Base-by-base conservation (phyloP, 2,888 invertebrate species). In the Craniophora ligustri region DNA sequence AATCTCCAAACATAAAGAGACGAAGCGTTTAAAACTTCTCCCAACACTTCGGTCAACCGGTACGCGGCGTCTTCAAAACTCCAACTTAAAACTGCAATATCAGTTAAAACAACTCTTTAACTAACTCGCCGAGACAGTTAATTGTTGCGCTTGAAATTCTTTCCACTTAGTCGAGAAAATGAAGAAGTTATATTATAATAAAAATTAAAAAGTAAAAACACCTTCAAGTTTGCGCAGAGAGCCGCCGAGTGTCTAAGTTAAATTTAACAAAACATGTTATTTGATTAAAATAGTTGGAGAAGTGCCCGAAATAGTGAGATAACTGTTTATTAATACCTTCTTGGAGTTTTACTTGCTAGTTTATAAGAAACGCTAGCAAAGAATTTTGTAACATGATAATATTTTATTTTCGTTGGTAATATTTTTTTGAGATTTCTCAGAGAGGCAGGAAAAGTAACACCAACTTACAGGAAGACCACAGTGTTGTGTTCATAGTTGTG, bases 281-380 rank as follows among this genome's bases (percentile, higher is more conserved):
- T 62, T 59, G 51, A 62, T 62, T 62, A 51, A 66, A 59, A 62
- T 67, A 51, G 62, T 62, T 62, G 0, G n/a, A 6, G 30, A 46
- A 30, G 14, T 5, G 11, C 10, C 39, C 23, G 45, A 51, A 46
- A 50, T 41, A 51, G 31, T 58, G 32, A 62, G 35, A 66, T 31
- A 36, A 18, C 21, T 40, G 50, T 59, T 40, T 58, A 23, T 13
- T 15, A 30, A 13, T 21, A 21, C 8, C 18, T 34, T n/a, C 0
- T 4, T 7, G 2, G 18, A n/a, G 6, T 26, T 26, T 26, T 26
- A 26, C n/a, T 26, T 26, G n/a, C n/a, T n/a, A 26, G 23, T 23
- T 23, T 10, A 23, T 23, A 10, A 10, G 23, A 23, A 23, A 23
- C 10, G 10, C 23, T 3, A 10, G 10, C 23, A 10, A 23, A 23